Percentiles rank a stretch among this genome's conserved stretches.
These are phyloP conservation scores for Anthrax anthrax DNA, from an alignment of 2,888 invertebrate genomes.

Conservation along the genomic window DNA sequence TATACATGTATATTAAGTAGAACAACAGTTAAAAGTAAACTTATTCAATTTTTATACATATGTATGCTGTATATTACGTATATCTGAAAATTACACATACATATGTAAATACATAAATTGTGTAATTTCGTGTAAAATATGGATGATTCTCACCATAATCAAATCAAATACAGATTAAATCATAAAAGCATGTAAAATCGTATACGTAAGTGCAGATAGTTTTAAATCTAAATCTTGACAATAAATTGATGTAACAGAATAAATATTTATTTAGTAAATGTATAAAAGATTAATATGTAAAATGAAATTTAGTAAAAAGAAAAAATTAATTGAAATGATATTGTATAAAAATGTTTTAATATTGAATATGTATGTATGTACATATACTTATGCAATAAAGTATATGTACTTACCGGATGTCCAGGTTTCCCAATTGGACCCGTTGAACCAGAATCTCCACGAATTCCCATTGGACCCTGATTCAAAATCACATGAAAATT, in stretches of 20 bases:
- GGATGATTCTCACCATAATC: slow-evolving; percentile 12
- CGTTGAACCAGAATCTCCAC: slow-evolving; percentile 31
- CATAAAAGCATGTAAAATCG: slow-evolving; percentile 5
- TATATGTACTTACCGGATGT: slow-evolving; percentile 27
- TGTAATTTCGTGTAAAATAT: too few relatives aligned
- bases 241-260: slow-evolving; percentile 8
- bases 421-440: slow-evolving; percentile 35
- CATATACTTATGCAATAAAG: not conserved
- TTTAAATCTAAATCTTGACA: slow-evolving; percentile 10
- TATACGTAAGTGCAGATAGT: too few relatives aligned
- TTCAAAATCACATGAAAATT: not conserved
- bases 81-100: too few relatives aligned
- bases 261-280: not conserved
- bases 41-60: too few relatives aligned
- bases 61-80: too few relatives aligned
- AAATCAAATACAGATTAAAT: slow-evolving; percentile 14
- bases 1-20: too few relatives aligned
- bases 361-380: too few relatives aligned
- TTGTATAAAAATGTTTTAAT: slow-evolving; percentile 12
- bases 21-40: too few relatives aligned
- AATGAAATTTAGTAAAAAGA: not conserved
- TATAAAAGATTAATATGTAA: too few relatives aligned
- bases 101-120: too few relatives aligned
- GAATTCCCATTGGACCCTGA: slow-evolving; percentile 35
- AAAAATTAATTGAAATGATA: slow-evolving; percentile 13